Base-by-base conservation (phyloP, 2,113 vertebrate species). In the Burhinus oedicnemus region DNA sequence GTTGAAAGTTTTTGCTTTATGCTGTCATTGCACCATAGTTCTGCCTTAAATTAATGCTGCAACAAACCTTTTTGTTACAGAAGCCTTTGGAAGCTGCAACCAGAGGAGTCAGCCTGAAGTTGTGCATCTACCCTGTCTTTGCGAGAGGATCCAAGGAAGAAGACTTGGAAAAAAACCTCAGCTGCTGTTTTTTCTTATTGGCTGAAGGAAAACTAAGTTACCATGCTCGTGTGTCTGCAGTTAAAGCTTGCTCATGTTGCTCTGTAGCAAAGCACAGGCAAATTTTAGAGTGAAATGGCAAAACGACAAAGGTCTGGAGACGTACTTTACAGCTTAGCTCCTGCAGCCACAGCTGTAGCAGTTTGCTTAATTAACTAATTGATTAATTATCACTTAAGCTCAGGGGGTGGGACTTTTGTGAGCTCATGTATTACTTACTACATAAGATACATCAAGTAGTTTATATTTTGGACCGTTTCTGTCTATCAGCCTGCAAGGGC, bases 201-300 rank as follows among this genome's bases (percentile, higher is more conserved):
- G 22, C 22, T 38, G n/a, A 38, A 75, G n/a, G 30, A n/a, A 65
- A 64, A 14, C 8, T 6, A 21, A 16, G 13, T 47, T 60, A 2
- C 4, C 10, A 1, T 9, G 15, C 15, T 3, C 4, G 19, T 23
- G 16, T 34, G 8, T 16, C 12, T 12, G 20, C 12, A 52, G 22
- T 22, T 54, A 4, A 30, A 83, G 17, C 23, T 23, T 18, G 30
- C 27, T 44, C 27, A 12, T 5, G 32, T 2, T 8, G 30, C 7
- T 36, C 30, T 9, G 11, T 5, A 40, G 65, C 18, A 3, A 51
- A 83, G 45, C 36, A 15, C 11, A 26, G 34, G 44, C 25, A 27
- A 42, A 42, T 9, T 27, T 52, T 2, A 12, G 10, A 15, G 36
- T 64, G 29, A n/a, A 74, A n/a, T 18, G 22, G 22, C 23, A 64